Evolutionary conservation across 2,888 invertebrate genomes (phyloP).

Genomic region (Dryomyza anilis): DNA sequence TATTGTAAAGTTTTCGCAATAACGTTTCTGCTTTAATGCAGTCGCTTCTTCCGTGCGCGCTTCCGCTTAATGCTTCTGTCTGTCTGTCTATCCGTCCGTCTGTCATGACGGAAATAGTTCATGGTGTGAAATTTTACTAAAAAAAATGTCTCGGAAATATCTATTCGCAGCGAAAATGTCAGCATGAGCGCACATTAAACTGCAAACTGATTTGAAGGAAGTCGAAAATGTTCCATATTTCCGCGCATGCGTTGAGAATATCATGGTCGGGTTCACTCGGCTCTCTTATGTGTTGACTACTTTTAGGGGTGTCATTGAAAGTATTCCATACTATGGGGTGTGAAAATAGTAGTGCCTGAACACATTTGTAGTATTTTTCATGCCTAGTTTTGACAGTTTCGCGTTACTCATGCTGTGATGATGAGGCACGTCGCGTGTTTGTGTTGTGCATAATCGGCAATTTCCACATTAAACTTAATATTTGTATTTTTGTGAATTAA

Average conservation of each 20-base stretch:
- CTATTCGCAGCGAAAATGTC: background rate
- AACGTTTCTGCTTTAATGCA: background rate
- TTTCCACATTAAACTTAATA: background rate
- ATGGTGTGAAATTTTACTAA: constrained; percentile 5
- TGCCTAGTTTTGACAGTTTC: constrained; percentile 10
- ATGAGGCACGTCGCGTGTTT: constrained; percentile 8
- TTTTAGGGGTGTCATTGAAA: background rate
- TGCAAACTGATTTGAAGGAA: constrained; percentile 12
- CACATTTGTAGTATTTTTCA: background rate
- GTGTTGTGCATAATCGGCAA: background rate
- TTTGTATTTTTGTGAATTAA: background rate
- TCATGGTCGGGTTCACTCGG: background rate
- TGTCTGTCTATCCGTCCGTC: too few relatives aligned
- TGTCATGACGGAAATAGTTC: constrained; percentile 2
- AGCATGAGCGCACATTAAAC: background rate
- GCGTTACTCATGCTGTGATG: constrained; percentile 8
- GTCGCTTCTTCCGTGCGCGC: background rate
- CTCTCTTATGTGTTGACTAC: too few relatives aligned
- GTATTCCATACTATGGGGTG: background rate
- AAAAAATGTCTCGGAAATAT: background rate
- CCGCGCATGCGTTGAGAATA: background rate
- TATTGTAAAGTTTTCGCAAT: too few relatives aligned
- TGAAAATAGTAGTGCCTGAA: background rate
- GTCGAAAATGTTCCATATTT: background rate
- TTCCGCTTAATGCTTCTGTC: background rate